Conservation (phyloP, 2,113 vertebrate species). For the Amphiprion percula region DNA sequence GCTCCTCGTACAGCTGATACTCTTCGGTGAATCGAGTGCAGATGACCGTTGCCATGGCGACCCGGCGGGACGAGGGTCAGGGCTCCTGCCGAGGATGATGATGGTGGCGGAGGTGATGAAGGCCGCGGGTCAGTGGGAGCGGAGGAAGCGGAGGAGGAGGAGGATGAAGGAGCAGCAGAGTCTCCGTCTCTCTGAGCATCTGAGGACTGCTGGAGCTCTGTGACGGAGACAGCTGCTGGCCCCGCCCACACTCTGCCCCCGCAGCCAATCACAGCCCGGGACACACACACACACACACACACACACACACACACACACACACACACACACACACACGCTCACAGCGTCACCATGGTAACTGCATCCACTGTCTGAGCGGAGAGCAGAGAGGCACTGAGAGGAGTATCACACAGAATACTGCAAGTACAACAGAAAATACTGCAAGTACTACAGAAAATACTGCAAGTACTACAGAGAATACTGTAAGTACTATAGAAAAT, state of each 20-base stretch:
- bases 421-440: too few species aligned
- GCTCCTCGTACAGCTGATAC: slow-evolving; percentile 80
- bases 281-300: slow-evolving; percentile 21
- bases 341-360: slow-evolving; percentile 73
- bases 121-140: slow-evolving; percentile 15
- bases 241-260: slow-evolving; percentile 54
- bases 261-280: slow-evolving; percentile 66
- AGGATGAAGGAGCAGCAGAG: slow-evolving; percentile 37
- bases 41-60: slow-evolving; percentile 83
- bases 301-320: slow-evolving; percentile 34
- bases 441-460: too few species aligned
- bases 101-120: slow-evolving; percentile 22
- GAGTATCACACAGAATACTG: too few species aligned
- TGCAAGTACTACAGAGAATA: too few species aligned
- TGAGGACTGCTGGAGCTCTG: slow-evolving; percentile 46
- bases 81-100: slow-evolving; percentile 44
- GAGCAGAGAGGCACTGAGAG: slow-evolving; percentile 39
- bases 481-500: too few species aligned
- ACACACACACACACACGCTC: slow-evolving; percentile 9
- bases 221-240: slow-evolving; percentile 19
- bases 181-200: slow-evolving; percentile 59
- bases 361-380: slow-evolving; percentile 54
- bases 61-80: slow-evolving; percentile 62
- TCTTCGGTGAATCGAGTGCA: slow-evolving; percentile 82
- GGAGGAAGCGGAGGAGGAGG: not conserved